phyloP scores from a whole-genome alignment of 2,113 vertebrate species.

The Chaenocephalus aceratus region DNA sequence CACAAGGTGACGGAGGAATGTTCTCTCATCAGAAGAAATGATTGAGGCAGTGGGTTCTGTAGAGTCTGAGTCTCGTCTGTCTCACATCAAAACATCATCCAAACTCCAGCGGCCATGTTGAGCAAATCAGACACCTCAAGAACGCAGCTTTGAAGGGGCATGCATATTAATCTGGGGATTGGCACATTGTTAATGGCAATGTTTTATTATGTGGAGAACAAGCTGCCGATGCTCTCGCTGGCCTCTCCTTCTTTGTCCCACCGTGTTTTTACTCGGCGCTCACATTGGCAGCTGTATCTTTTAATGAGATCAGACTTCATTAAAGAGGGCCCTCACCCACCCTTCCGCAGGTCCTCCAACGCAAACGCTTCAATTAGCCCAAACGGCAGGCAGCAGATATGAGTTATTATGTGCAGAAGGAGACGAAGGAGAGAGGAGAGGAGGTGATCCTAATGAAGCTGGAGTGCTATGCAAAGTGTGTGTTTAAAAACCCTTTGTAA shows the following conservation, averaged over 20 bases:
- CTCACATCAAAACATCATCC: neutral
- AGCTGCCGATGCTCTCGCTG: slow-evolving; percentile 57
- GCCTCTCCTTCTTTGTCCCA: slow-evolving; percentile 62
- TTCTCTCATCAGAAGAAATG: neutral
- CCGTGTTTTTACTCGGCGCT: slow-evolving; percentile 47
- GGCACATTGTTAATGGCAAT: slow-evolving; percentile 29
- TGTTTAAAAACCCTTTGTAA: slow-evolving; percentile 19
- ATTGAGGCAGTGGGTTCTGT: neutral
- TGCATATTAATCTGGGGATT: slow-evolving; percentile 32
- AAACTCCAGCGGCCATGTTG: neutral
- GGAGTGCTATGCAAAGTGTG: slow-evolving; percentile 34
- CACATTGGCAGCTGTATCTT: slow-evolving; percentile 83
- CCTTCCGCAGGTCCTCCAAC: slow-evolving; percentile 71
- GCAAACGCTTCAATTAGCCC: slow-evolving; percentile 78
- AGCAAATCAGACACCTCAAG: neutral
- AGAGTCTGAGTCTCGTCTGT: neutral
- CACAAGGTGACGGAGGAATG: neutral
- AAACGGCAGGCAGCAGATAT: slow-evolving; percentile 33
- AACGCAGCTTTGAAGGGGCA: slow-evolving; percentile 2
- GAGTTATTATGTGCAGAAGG: slow-evolving; percentile 15
- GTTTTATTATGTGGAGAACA: slow-evolving; percentile 60
- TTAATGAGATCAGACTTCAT: slow-evolving; percentile 91
- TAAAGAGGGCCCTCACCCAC: slow-evolving; percentile 76
- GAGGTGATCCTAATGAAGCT: slow-evolving; percentile 70
- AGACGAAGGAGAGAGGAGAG: slow-evolving; percentile 25